Percentiles rank a stretch among this genome's conserved stretches.
Conservation (phyloP, 2,797 vertebrate genomes). For the Labeo calbasu region DNA sequence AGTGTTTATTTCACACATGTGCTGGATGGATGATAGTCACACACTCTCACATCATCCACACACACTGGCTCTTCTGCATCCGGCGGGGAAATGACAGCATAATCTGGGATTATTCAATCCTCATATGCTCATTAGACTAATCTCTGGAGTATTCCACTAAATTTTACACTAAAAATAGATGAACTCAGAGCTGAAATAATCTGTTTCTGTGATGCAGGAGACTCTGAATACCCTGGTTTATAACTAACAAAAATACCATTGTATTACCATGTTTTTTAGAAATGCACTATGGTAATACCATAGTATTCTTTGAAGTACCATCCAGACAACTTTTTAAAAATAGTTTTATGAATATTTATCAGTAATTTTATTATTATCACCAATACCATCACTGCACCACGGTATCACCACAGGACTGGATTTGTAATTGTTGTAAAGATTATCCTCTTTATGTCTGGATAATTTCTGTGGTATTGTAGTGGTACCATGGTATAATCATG, state of each 20-base stretch:
- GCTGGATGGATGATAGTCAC: neutral
- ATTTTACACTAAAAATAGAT: conserved; percentile 27
- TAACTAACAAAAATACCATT: neutral
- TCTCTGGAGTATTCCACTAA: neutral
- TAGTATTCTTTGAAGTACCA: neutral
- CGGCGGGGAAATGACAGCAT: conserved; percentile 1
- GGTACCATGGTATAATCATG: no score
- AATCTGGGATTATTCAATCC: conserved; percentile 28
- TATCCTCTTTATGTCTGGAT: no score
- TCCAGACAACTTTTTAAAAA: neutral
- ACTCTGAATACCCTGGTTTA: neutral
- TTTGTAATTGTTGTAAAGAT: neutral
- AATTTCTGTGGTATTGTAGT: no score
- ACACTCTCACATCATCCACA: neutral
- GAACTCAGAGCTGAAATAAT: neutral
- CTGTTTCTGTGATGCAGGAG: neutral
- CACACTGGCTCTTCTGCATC: neutral
- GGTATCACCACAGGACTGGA: neutral
- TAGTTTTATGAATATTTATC: neutral
- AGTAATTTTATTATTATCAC: neutral
- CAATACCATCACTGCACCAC: neutral
- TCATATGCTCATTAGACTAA: conserved; percentile 36
- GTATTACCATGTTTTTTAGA: neutral
- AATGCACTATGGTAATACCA: neutral
- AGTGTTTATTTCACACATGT: neutral